Base-by-base conservation (phyloP, 2,888 invertebrate species). In the Eudasyphora cyanicolor region DNA sequence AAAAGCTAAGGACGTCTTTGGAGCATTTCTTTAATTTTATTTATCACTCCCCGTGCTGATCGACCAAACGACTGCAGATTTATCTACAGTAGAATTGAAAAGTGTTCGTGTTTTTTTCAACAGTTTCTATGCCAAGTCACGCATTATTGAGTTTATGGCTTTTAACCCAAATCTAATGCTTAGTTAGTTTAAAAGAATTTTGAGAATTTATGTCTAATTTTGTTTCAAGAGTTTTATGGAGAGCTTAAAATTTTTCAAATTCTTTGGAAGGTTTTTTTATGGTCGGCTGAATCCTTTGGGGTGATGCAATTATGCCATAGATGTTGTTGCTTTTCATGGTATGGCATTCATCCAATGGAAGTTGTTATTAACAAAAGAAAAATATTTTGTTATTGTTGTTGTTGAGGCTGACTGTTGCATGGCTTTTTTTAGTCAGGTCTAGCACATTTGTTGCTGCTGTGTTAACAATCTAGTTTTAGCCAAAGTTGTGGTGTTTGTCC, bases 391-490 rank as follows among this genome's bases (percentile, higher is more conserved):
- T n/a, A n/a, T n/a, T n/a, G n/a, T n/a, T n/a, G n/a, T n/a, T n/a
- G n/a, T n/a, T n/a, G n/a, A n/a, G n/a, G n/a, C n/a, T n/a, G n/a
- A n/a, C n/a, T 32, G 32, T 54, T n/a, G 21, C 54, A 12, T n/a
- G 21, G 24, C 54, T 21, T 7, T 54, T n/a, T 19, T 27, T 27
- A 27, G 57, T 57, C 57, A 27, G 24, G 12, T 12, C 27, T 57
- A 57, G n/a, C 27, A 12, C 19, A 38, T 57, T 19, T 27, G 7
- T n/a, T 1, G n/a, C n/a, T n/a, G n/a, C n/a, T 57, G 57, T 57
- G 27, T 54, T 54, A 54, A 54, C 12, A 57, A 57, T 57, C 62
- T 35, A 62, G 62, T 62, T 62, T 62, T 35, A 19, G 62, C 62
- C 62, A 62, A 27, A 62, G 17, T 62, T 35, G 54, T 54, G 54